phyloP scores from a whole-genome alignment of 2,113 vertebrate genomes.

The Chauna torquata region DNA sequence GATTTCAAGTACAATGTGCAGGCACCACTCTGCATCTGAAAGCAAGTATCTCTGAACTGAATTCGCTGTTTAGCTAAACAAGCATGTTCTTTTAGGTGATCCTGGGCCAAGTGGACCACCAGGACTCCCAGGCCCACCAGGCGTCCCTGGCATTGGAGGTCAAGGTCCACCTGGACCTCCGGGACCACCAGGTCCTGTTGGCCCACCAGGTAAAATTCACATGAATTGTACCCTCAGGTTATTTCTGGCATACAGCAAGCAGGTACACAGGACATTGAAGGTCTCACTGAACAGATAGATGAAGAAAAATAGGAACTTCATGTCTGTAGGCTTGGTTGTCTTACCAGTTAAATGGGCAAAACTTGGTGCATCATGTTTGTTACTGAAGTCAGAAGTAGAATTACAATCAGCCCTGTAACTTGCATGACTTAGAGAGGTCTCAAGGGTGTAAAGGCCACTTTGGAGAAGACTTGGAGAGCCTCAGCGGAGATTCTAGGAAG shows the following conservation, averaged over 20 bases:
- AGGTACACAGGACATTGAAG: neutral
- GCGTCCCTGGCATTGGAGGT: slow-evolving; percentile 71
- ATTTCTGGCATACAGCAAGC: neutral
- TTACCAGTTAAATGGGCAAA: neutral
- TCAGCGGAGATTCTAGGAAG: neutral
- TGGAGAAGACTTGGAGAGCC: neutral
- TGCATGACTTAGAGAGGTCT: neutral
- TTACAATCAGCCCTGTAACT: neutral
- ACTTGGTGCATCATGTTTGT: neutral
- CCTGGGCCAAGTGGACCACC: slow-evolving; percentile 80
- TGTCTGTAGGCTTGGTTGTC: neutral
- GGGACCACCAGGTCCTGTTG: slow-evolving; percentile 81
- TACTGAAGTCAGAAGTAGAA: neutral
- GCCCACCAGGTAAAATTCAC: slow-evolving; percentile 80
- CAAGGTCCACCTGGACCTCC: slow-evolving; percentile 78
- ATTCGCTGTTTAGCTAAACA: neutral
- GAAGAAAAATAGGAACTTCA: neutral
- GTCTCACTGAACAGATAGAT: neutral
- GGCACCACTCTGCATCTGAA: neutral
- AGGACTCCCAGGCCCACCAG: slow-evolving; percentile 83
- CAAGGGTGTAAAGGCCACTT: neutral
- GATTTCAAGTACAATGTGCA: neutral
- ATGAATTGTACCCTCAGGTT: neutral
- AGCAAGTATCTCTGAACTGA: neutral
- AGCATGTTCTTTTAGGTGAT: slow-evolving; percentile 77